phyloP scores from a whole-genome alignment of 2,113 vertebrate genomes.

The Budorcas taxicolor region DNA sequence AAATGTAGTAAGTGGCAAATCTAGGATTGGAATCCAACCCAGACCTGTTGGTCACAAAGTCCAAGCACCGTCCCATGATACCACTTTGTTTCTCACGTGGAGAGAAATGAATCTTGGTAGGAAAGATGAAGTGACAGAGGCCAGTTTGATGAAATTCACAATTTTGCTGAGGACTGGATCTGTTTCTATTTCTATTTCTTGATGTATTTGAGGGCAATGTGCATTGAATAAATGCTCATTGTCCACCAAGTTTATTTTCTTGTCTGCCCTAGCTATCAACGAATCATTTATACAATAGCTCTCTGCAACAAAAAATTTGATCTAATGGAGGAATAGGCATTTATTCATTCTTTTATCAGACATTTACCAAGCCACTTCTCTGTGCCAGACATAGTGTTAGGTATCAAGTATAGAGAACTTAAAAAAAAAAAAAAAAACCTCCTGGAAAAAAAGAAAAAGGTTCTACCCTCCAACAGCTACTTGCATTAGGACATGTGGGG shows the following conservation, averaged over 20 bases:
- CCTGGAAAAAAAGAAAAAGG: not conserved
- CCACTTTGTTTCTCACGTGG: not conserved
- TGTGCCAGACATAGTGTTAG: not conserved
- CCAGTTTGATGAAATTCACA: not conserved
- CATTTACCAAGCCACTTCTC: not conserved
- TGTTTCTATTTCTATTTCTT: not conserved
- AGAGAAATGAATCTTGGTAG: not conserved
- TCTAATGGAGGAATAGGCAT: not conserved
- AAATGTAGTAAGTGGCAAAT: not conserved
- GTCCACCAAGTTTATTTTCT: not conserved
- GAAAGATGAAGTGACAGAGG: not conserved
- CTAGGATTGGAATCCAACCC: not conserved
- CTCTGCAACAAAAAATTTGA: not conserved
- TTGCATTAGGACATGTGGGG: not conserved
- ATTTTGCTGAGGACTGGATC: not conserved
- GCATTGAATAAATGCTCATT: not conserved
- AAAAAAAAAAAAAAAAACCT: not conserved
- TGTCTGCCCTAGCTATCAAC: not conserved
- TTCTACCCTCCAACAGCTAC: not conserved
- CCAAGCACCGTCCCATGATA: not conserved
- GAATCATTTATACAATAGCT: not conserved
- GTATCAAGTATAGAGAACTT: not conserved
- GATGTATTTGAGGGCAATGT: not conserved
- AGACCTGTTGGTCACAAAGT: not conserved
- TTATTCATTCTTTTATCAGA: not conserved